phyloP scores from a whole-genome alignment of 2,888 invertebrate genomes.

The Melanotus villosus region DNA sequence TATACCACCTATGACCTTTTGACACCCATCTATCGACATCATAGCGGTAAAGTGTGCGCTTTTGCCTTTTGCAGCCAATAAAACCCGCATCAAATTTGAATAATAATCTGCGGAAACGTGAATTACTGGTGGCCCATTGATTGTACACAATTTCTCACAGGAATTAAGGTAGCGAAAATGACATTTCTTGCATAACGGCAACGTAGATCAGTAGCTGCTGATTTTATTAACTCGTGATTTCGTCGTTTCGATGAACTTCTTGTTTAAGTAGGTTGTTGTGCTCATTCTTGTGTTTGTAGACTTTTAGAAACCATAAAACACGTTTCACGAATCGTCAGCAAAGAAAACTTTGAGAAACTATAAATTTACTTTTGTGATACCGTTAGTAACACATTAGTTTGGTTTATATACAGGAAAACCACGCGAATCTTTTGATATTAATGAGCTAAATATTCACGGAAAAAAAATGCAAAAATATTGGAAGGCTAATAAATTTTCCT shows the following conservation, averaged over 20 bases:
- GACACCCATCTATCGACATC: constrained; percentile 33
- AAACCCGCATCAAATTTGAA: constrained; percentile 6
- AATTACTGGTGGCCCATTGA: neutral
- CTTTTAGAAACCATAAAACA: too few relatives aligned
- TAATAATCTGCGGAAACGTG: neutral
- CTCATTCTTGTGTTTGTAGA: neutral
- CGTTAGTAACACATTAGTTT: too few relatives aligned
- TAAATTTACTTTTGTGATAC: too few relatives aligned
- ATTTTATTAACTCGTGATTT: neutral
- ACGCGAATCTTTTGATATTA: too few relatives aligned
- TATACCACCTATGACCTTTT: constrained; percentile 37
- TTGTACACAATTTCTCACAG: too few relatives aligned
- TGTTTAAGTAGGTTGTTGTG: neutral
- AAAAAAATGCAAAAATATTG: too few relatives aligned
- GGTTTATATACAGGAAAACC: too few relatives aligned
- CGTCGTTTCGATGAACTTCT: neutral
- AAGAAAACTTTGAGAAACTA: too few relatives aligned
- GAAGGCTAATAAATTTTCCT: too few relatives aligned
- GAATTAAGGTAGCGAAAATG: neutral
- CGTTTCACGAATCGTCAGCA: too few relatives aligned
- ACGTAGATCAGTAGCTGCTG: constrained; percentile 15
- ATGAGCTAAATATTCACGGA: too few relatives aligned
- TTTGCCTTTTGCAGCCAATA: constrained; percentile 21
- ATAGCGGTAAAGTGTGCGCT: constrained; percentile 33
- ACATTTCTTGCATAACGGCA: too few relatives aligned